Evolutionary conservation across 2,113 vertebrate genomes (phyloP).

Genomic region (Larimichthys crocea): DNA sequence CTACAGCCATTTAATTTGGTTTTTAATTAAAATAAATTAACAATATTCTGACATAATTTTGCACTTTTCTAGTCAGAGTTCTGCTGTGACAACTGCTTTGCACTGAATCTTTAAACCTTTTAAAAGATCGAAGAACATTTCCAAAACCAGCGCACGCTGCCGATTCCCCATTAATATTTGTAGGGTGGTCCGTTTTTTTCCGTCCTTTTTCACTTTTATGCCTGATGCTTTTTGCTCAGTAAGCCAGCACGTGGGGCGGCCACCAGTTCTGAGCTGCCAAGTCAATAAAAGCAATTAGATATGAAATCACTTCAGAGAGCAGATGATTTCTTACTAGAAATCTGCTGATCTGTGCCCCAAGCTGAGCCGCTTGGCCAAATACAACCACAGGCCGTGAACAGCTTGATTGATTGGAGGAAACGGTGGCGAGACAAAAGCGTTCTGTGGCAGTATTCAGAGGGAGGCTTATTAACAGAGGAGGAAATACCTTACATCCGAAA

Average conservation of each 20-base stretch:
- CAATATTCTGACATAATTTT: not conserved
- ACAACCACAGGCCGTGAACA: slow-evolving; percentile 31
- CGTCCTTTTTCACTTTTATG: slow-evolving; percentile 34
- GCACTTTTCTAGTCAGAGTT: not conserved
- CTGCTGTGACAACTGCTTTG: not conserved
- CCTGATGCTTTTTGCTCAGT: slow-evolving; percentile 50
- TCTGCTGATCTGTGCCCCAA: slow-evolving; percentile 70
- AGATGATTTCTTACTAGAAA: slow-evolving; percentile 76
- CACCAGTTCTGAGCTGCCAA: slow-evolving; percentile 47
- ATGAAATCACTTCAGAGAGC: slow-evolving; percentile 71
- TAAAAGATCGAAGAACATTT: not conserved
- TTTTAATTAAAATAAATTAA: not conserved
- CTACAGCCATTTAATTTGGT: not conserved
- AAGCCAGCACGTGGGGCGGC: slow-evolving; percentile 30
- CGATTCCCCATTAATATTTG: not conserved
- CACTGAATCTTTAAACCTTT: slow-evolving; percentile 1
- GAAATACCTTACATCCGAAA: slow-evolving; percentile 2
- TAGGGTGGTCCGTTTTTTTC: slow-evolving; percentile 8
- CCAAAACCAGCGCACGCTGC: not conserved
- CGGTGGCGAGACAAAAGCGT: slow-evolving; percentile 33
- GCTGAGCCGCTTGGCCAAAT: slow-evolving; percentile 13
- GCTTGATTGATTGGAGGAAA: slow-evolving; percentile 54
- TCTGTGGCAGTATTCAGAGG: slow-evolving; percentile 8
- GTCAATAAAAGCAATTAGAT: slow-evolving; percentile 83
- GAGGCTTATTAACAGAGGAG: slow-evolving; percentile 12